A percentile compares a stretch with the other conserved stretches of the same genome.
Conservation (phyloP, 2,113 vertebrate species). For the Zapus hudsonius region DNA sequence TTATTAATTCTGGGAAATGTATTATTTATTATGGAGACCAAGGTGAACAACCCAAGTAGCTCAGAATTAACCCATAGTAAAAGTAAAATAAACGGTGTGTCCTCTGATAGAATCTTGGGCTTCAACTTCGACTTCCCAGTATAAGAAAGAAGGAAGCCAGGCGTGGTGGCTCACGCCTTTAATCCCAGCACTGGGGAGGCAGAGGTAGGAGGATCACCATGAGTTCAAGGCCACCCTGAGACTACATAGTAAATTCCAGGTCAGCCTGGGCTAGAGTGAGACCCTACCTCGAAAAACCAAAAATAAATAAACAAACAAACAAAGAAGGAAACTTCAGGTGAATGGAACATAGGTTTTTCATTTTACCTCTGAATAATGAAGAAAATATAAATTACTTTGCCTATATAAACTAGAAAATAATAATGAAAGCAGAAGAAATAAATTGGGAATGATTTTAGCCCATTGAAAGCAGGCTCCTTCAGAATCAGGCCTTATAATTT, state of each 20-base stretch:
- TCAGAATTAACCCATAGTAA: constrained; percentile 13
- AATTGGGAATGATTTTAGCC: no score
- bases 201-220: no score
- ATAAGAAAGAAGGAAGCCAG: neutral
- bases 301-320: no score
- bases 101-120: neutral
- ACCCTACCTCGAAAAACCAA: no score
- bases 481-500: neutral
- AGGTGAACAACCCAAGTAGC: constrained; percentile 17
- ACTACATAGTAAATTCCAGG: no score
- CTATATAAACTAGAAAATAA: neutral
- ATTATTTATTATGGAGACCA: neutral
- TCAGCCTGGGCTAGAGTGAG: no score
- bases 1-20: constrained; percentile 19
- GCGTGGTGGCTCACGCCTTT: neutral
- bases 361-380: neutral
- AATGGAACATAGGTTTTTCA: neutral
- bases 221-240: no score
- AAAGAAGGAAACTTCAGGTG: neutral
- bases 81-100: neutral
- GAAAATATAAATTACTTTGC: neutral
- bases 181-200: no score
- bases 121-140: neutral
- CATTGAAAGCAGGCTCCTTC: neutral
- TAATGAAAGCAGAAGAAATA: neutral